phyloP scores from a whole-genome alignment of 2,113 vertebrate genomes.

The Amphiprion ocellaris region DNA sequence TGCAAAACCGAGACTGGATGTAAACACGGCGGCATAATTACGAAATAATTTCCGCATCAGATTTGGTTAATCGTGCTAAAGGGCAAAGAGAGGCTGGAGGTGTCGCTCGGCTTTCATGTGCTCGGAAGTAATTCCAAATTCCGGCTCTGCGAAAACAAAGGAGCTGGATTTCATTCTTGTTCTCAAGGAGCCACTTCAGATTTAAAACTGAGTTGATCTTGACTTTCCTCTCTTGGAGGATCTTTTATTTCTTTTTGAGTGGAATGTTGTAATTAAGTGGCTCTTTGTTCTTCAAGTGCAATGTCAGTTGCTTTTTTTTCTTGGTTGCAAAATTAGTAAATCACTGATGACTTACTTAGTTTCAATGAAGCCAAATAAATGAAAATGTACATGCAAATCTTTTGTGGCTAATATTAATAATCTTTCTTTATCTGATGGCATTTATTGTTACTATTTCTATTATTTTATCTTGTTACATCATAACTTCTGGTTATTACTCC shows the following conservation, averaged over 20 bases:
- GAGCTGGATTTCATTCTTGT: neutral
- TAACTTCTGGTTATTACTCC: no score
- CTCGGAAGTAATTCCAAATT: neutral
- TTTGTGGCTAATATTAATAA: no score
- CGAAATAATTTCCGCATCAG: slow-evolving; percentile 55
- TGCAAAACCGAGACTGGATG: slow-evolving; percentile 36
- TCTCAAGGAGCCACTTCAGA: slow-evolving; percentile 28
- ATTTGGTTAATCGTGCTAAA: slow-evolving; percentile 51
- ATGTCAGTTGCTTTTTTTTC: no score
- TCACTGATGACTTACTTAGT: no score
- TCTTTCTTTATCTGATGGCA: no score
- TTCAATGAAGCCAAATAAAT: no score
- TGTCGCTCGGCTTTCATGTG: slow-evolving; percentile 16
- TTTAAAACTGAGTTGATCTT: slow-evolving; percentile 7
- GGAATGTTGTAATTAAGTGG: neutral
- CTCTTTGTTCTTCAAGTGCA: neutral
- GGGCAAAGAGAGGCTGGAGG: slow-evolving; percentile 35
- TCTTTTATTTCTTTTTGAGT: slow-evolving; percentile 9
- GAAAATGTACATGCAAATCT: no score
- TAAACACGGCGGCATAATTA: slow-evolving; percentile 64
- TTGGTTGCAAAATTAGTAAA: no score
- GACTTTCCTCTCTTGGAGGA: neutral
- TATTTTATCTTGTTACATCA: no score
- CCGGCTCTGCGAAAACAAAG: neutral
- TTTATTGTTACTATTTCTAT: no score